A percentile compares a stretch with the other conserved stretches of the same genome.
These are phyloP conservation scores for Eulacestoma nigropectus DNA, from an alignment of 2,113 vertebrate genomes.

Conservation along the genomic window DNA sequence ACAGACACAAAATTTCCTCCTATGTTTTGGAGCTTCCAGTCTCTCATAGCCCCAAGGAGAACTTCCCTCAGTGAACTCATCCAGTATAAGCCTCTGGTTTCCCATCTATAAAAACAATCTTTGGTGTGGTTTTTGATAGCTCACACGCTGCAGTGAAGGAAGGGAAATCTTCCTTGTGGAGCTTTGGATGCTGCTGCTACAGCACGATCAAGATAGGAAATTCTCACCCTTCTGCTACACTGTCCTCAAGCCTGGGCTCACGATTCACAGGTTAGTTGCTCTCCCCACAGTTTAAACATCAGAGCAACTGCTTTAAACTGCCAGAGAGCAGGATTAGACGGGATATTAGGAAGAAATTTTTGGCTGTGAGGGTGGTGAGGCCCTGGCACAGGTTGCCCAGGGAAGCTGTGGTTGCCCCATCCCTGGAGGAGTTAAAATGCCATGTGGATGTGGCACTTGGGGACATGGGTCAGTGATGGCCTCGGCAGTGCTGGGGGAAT, in stretches of 20 bases:
- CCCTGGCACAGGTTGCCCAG: background rate
- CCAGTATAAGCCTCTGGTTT: background rate
- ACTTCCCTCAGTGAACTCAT: background rate
- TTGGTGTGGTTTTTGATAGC: background rate
- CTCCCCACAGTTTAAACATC: background rate
- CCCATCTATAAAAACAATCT: background rate
- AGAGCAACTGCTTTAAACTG: background rate
- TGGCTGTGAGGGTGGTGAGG: background rate
- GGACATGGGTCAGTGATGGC: background rate
- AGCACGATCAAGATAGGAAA: background rate
- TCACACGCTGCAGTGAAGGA: background rate
- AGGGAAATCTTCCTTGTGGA: background rate
- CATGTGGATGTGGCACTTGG: accelerated
- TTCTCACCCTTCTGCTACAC: background rate
- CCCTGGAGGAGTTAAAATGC: background rate
- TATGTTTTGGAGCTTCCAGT: background rate
- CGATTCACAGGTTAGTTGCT: background rate
- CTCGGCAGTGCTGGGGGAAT: background rate
- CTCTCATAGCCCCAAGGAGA: background rate
- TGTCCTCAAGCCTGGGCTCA: background rate
- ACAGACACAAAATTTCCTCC: background rate
- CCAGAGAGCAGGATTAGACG: background rate
- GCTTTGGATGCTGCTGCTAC: background rate
- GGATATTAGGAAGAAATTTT: background rate
- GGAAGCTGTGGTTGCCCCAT: background rate